Percentiles rank a stretch among this genome's conserved stretches.
Evolutionary conservation across 2,113 vertebrate species (phyloP).

Genomic region (Neotoma lepida): DNA sequence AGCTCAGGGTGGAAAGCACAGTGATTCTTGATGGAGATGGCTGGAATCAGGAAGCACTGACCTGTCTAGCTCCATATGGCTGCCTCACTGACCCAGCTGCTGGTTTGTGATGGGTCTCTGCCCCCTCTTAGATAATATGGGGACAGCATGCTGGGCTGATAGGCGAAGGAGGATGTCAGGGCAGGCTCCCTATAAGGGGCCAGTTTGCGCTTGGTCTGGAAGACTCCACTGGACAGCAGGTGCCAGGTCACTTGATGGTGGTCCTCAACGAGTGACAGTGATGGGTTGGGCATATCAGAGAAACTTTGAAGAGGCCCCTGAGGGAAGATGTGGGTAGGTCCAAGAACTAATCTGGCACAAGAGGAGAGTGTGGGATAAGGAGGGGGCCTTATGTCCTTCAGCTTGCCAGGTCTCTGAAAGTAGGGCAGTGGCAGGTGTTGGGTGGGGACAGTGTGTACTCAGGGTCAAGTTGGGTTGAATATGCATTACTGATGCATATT

Average conservation of each 20-base stretch:
- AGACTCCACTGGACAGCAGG: neutral
- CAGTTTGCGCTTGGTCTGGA: neutral
- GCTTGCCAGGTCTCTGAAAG: neutral
- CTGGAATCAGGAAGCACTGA: neutral
- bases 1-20: neutral
- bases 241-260: neutral
- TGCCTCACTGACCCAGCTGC: neutral
- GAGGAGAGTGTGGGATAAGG: too few species aligned
- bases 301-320: neutral
- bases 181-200: accelerated
- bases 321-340: neutral
- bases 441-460: neutral
- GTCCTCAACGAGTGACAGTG: neutral
- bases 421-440: neutral
- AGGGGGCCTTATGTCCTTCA: neutral
- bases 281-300: too few species aligned
- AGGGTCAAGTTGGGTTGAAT: neutral
- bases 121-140: neutral
- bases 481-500: neutral
- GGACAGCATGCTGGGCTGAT: neutral
- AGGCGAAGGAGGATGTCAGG: neutral
- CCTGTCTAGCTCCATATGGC: neutral
- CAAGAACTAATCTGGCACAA: neutral
- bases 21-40: neutral
- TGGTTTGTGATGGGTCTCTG: neutral